Percentiles rank a stretch among this genome's conserved stretches.
Evolutionary conservation across 2,888 invertebrate genomes (phyloP).

Genomic region (Epistrophe grossulariae): DNA sequence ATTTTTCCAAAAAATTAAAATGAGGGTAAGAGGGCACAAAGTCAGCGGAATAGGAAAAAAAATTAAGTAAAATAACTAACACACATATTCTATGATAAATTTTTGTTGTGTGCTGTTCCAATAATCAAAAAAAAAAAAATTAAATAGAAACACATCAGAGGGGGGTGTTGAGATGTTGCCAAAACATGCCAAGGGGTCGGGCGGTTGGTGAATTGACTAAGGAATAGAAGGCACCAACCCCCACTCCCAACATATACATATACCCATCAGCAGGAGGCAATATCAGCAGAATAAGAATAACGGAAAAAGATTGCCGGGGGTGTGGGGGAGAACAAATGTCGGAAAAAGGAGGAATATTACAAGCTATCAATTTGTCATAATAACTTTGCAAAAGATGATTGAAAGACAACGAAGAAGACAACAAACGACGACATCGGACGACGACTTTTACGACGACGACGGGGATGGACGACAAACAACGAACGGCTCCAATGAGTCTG

Average conservation of each 20-base stretch:
- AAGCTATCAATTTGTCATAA: conserved; percentile 80
- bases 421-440: conserved; percentile 39
- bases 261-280: conserved; percentile 26
- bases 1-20: conserved; percentile 6
- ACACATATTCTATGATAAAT: conserved; percentile 34
- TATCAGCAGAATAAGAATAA: conserved; percentile 37
- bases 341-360: conserved; percentile 74
- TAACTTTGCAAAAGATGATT: conserved; percentile 76
- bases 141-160: conserved; percentile 27
- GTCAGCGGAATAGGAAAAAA: conserved; percentile 2
- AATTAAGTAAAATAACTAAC: conserved; percentile 45
- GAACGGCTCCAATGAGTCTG: conserved; percentile 74
- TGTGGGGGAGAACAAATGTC: not conserved
- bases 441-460: not conserved
- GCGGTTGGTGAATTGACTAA: conserved; percentile 9
- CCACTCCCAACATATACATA: no score
- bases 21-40: conserved; percentile 33
- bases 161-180: conserved; percentile 67
- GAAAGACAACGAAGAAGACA: conserved; percentile 66
- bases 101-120: conserved; percentile 21
- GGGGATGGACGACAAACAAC: not conserved
- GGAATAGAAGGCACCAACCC: not conserved
- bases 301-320: conserved; percentile 25
- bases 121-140: not conserved
- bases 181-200: conserved; percentile 51